phyloP scores from a whole-genome alignment of 2,888 invertebrate species.

The Oscheius onirici region DNA sequence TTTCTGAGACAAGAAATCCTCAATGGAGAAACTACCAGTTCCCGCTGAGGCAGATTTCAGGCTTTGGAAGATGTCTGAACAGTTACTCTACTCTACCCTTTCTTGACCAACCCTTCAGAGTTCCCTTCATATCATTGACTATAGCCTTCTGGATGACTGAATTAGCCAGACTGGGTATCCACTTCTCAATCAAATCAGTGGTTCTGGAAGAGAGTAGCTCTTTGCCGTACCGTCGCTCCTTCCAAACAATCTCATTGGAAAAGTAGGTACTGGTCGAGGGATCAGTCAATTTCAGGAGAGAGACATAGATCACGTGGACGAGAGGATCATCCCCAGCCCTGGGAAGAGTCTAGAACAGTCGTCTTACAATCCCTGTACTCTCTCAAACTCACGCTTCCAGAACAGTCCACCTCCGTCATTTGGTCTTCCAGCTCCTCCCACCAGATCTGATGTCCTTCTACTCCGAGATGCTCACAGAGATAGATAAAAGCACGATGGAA shows the following conservation, averaged over 20 bases:
- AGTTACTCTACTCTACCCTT: not conserved
- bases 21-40: not conserved
- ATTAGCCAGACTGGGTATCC: slow-evolving; percentile 25
- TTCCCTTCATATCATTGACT: not conserved
- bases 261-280: slow-evolving; percentile 39
- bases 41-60: slow-evolving; percentile 4
- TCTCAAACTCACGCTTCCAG: not conserved
- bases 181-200: slow-evolving; percentile 24
- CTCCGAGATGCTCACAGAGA: slow-evolving; percentile 65
- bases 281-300: slow-evolving; percentile 37
- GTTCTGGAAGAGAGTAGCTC: slow-evolving; percentile 13
- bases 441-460: slow-evolving; percentile 62
- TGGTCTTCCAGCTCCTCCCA: slow-evolving; percentile 42
- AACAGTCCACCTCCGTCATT: slow-evolving; percentile 18
- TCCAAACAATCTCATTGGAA: slow-evolving; percentile 40
- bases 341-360: not conserved
- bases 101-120: slow-evolving; percentile 2
- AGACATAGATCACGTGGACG: slow-evolving; percentile 25
- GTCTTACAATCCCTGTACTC: not conserved
- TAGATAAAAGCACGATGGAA: slow-evolving; percentile 51
- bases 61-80: slow-evolving; percentile 14
- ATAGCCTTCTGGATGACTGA: slow-evolving; percentile 7
- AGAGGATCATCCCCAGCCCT: slow-evolving; percentile 11
- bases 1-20: slow-evolving; percentile 2
- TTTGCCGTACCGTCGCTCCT: slow-evolving; percentile 35